Evolutionary conservation across 2,888 invertebrate species (phyloP).

Genomic region (Camponotus fellah): DNA sequence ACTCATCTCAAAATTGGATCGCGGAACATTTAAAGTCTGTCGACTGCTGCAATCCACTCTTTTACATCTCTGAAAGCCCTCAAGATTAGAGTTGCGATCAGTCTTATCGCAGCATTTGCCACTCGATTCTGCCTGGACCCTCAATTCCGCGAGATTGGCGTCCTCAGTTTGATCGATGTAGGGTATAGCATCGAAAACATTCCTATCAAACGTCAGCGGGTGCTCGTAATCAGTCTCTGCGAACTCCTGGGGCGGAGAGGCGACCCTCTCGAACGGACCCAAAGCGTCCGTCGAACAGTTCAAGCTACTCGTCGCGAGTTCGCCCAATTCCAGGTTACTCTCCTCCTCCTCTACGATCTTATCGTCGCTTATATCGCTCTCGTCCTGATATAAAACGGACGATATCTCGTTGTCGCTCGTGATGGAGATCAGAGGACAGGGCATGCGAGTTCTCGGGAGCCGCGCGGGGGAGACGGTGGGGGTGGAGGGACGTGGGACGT

Average conservation of each 20-base stretch:
- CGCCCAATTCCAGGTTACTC: not conserved
- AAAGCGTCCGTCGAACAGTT: not conserved
- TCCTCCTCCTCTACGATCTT: slow-evolving; percentile 42
- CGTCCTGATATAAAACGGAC: slow-evolving; percentile 41
- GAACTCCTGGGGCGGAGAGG: slow-evolving; percentile 27
- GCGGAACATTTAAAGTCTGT: not conserved
- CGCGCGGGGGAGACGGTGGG: slow-evolving; percentile 30
- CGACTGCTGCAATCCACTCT: not conserved
- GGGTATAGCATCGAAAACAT: slow-evolving; percentile 70
- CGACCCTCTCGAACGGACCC: slow-evolving; percentile 18
- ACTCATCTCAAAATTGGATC: not conserved
- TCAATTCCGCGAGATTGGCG: not conserved
- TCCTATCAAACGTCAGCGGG: not conserved
- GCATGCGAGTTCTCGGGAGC: slow-evolving; percentile 6
- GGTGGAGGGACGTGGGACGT: slow-evolving; percentile 32
- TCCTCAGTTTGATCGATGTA: slow-evolving; percentile 78
- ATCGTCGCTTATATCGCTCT: slow-evolving; percentile 61
- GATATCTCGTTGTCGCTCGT: slow-evolving; percentile 39
- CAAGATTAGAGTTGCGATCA: slow-evolving; percentile 13
- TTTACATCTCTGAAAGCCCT: not conserved
- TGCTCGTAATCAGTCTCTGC: slow-evolving; percentile 7
- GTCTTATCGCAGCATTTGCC: slow-evolving; percentile 1
- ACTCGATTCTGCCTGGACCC: not conserved
- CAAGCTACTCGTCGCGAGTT: not conserved
- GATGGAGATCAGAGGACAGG: slow-evolving; percentile 39